Evolutionary conservation across 2,888 invertebrate species (phyloP), one percentile per base, ranked within the genome.

Genomic region (Sicus ferrugineus): DNA sequence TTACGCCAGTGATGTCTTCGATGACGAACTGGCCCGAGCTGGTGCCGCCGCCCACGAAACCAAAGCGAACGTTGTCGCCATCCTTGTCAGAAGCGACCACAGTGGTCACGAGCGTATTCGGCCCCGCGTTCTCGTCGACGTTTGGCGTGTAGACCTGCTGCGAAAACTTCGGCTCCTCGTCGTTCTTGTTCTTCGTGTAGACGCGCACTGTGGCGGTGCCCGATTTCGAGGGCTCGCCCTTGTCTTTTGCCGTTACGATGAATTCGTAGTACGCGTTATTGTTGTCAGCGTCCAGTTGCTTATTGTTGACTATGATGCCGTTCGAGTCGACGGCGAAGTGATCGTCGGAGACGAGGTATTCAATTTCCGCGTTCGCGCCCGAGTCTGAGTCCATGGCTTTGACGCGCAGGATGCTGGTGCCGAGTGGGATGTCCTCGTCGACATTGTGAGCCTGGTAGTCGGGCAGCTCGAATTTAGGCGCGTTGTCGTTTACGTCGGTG

Each of bases 161-260:
- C 0, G 96, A 96, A 84, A 97, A 97, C 84, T 96, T 96, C 0
- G 98, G 98, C 81, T 96, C 95, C 85, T 98, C 97, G 82, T 98
- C 98, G 85, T 98, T 98, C 86, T 97, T 97, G 81, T 98, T 98
- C 81, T 96, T 96, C n/a, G 97, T 97, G 82, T 97, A 97, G 69
- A 98, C 92, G 70, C 97, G 89, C 19, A 98, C 97, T 0, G 96
- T 97, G 0, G 97, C 97, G 0, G 93, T 93, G 61, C 97, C 97
- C 0, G 94, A 95, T 83, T 94, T 94, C 0, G 95, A 89, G 0
- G 97, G 96, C 83, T 95, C 94, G 5, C 98, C 98, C 86, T 95
- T 95, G 82, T 98, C 98, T 83, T 93, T 95, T 9, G 97, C 97
- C 2, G 95, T 95, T 26, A 98, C 96, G 34, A 90, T 90, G 81